Evolutionary conservation across 2,888 invertebrate genomes (phyloP).

Genomic region (Entomobrya multifasciata): DNA sequence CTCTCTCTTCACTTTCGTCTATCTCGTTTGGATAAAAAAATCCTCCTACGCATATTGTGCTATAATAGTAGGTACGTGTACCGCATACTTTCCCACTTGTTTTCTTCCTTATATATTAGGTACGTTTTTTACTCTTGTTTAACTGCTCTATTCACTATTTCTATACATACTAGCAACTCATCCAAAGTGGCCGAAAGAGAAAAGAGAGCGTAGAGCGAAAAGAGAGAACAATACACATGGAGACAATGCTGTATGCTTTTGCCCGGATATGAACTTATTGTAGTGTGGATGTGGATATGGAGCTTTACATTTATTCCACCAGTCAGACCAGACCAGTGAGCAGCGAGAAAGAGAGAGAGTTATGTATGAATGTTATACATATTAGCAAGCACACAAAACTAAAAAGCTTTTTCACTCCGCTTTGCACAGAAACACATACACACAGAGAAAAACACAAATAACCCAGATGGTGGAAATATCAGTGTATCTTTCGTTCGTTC

Average conservation of each 20-base stretch:
- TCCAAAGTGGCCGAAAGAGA: constrained; percentile 43
- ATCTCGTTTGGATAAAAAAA: neutral
- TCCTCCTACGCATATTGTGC: constrained; percentile 69
- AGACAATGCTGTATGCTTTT: constrained; percentile 38
- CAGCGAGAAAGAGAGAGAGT: neutral
- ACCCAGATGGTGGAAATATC: constrained; percentile 31
- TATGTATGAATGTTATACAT: neutral
- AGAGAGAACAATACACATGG: constrained; percentile 48
- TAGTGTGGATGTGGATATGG: neutral
- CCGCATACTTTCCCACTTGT: constrained; percentile 40
- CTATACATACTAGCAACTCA: neutral
- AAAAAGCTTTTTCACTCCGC: constrained; percentile 23
- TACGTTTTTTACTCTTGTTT: constrained; percentile 19
- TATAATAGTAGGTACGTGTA: constrained; percentile 47
- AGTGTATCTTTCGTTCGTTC: constrained; percentile 11
- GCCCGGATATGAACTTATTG: constrained; percentile 49
- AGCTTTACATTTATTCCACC: constrained; percentile 11
- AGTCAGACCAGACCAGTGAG: neutral
- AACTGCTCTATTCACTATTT: neutral
- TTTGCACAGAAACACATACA: neutral
- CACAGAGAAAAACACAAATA: constrained; percentile 15
- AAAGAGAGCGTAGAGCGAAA: neutral
- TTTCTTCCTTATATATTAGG: too few relatives aligned
- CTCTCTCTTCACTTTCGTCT: neutral
- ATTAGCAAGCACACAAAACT: constrained; percentile 15